Base-by-base conservation (phyloP, 2,797 vertebrate genomes). In the Ctenopoma multispine region DNA sequence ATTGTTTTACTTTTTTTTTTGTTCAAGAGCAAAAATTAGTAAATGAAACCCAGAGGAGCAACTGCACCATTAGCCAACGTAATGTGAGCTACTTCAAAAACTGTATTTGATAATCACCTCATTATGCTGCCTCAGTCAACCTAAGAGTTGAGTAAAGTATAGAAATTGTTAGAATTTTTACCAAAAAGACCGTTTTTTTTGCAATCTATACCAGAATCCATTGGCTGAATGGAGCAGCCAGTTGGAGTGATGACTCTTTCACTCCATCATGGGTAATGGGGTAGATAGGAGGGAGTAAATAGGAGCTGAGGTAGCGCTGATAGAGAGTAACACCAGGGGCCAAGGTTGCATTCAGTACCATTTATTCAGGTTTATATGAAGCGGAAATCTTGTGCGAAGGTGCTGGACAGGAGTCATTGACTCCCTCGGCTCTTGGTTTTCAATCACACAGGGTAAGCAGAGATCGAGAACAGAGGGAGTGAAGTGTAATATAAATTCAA, bases 231-330 rank as follows among this genome's bases (percentile, higher is more conserved):
- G 15, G 51, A 73, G 58, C 69, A 76, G 57, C 55, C 53, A 54
- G 53, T 55, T 36, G 65, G 15, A 71, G 77, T 79, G 83, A 92
- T 81, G 65, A 81, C 89, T 87, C 47, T 79, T 48, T 84, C 75
- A 34, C 83, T 90, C 70, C 53, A 83, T 89, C 81, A 83, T 80
- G 79, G 80, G 86, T 92, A 93, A 91, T 91, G 88, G 84, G 62
- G 71, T 77, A 74, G 74, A 85, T 63, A 82, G 76, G 67, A 69
- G 68, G 77, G 60, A 77, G 81, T 82, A 81, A 80, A 86, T 71
- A 73, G 60, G 56, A 59, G 62, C 63, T 41, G 71, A 57, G 65
- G 63, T 64, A 71, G 72, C 8, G 51, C 56, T 75, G 72, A 77
- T 63, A 72, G 78, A 68, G 62, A 86, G 79, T 61, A 77, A 80